Evolutionary conservation across 2,113 vertebrate species (phyloP).

Genomic region (Elaphurus davidianus): DNA sequence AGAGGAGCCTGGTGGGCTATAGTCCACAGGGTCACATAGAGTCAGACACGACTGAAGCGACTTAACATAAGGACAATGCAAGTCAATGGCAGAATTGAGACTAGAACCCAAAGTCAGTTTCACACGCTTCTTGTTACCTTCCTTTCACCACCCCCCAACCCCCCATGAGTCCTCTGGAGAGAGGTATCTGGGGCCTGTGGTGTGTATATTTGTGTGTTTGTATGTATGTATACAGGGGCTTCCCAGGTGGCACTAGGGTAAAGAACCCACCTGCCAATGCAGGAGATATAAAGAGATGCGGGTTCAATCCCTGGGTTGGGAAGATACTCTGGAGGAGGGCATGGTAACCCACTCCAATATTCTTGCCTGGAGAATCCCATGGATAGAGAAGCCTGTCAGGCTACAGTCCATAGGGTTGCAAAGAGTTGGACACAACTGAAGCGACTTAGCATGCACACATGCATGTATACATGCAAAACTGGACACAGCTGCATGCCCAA

Average conservation of each 20-base stretch:
- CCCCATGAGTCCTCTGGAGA: neutral
- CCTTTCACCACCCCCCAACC: neutral
- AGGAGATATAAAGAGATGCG: neutral
- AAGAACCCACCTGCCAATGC: neutral
- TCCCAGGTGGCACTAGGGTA: neutral
- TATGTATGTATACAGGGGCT: neutral
- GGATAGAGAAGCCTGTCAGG: neutral
- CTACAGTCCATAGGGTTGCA: neutral
- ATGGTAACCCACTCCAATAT: neutral
- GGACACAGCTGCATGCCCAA: neutral
- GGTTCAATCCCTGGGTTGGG: neutral
- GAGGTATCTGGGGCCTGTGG: neutral
- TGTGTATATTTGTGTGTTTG: neutral
- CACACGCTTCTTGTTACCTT: neutral
- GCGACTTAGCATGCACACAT: neutral
- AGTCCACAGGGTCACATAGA: neutral
- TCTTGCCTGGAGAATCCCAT: neutral
- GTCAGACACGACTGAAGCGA: neutral
- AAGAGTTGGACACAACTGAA: neutral
- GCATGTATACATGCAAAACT: neutral
- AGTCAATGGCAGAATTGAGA: neutral
- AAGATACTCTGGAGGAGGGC: neutral
- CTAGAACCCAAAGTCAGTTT: neutral
- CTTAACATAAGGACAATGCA: neutral
- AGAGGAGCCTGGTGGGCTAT: neutral